These are phyloP conservation scores for Myotis daubentonii DNA, from an alignment of 2,797 vertebrate genomes.

Conservation along the genomic window DNA sequence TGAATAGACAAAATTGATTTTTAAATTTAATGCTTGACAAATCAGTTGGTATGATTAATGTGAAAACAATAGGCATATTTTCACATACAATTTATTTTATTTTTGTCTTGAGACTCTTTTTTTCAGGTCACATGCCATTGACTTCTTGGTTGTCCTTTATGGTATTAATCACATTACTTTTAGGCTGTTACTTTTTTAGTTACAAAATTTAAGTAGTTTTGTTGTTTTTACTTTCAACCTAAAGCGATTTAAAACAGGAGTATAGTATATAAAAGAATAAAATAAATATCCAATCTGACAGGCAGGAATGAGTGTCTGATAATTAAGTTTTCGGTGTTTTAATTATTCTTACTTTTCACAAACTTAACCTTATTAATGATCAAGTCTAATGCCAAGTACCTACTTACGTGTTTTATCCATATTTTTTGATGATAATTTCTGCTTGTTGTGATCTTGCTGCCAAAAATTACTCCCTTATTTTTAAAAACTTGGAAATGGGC, in stretches of 20 bases:
- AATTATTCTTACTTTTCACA: constrained; percentile 59
- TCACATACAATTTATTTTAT: constrained; percentile 11
- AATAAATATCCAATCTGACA: constrained; percentile 9
- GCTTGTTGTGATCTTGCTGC: constrained; percentile 59
- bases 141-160: constrained; percentile 26
- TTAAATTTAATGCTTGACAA: constrained; percentile 47
- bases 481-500: constrained; percentile 62
- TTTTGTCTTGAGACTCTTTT: constrained; percentile 35
- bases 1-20: constrained; percentile 40
- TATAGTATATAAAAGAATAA: constrained; percentile 20
- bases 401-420: constrained; percentile 18
- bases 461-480: constrained; percentile 64
- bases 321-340: constrained; percentile 39
- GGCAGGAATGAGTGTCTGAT: constrained; percentile 38
- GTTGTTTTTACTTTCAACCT: constrained; percentile 55
- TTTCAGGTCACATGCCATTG: not conserved
- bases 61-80: constrained; percentile 30
- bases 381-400: constrained; percentile 12
- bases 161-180: constrained; percentile 50
- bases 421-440: constrained; percentile 70
- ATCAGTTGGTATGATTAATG: constrained; percentile 26
- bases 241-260: constrained; percentile 52
- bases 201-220: constrained; percentile 64
- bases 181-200: constrained; percentile 22
- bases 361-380: constrained; percentile 52